Percentiles rank a stretch among this genome's conserved stretches.
These are phyloP conservation scores for Eupsittula cactorum DNA, from an alignment of 2,113 vertebrate genomes.

Conservation along the genomic window DNA sequence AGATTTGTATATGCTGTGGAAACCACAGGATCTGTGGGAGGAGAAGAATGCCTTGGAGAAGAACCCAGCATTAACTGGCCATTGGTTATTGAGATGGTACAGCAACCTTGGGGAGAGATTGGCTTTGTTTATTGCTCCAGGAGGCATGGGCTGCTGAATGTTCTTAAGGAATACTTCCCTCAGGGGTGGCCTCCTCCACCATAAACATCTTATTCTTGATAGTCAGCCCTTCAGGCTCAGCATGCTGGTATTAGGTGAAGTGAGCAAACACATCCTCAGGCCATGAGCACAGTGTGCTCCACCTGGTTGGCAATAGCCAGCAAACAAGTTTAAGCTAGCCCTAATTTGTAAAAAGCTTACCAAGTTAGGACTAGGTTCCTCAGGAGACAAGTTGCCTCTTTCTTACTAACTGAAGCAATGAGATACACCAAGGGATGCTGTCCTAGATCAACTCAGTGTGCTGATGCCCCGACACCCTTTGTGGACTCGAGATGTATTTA, in stretches of 20 bases:
- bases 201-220: neutral
- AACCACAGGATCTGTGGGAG: neutral
- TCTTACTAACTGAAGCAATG: neutral
- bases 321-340: neutral
- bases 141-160: neutral
- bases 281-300: neutral
- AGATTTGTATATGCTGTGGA: neutral
- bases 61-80: neutral
- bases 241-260: fast-evolving
- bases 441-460: neutral
- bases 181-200: neutral
- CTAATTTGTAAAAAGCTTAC: neutral
- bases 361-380: neutral
- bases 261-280: fast-evolving
- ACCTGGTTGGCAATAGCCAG: neutral
- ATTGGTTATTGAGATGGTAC: neutral
- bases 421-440: neutral
- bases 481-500: neutral
- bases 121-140: neutral
- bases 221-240: neutral
- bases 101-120: neutral
- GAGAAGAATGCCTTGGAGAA: neutral
- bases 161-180: neutral
- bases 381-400: neutral
- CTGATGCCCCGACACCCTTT: neutral